Percentiles rank a stretch among this genome's conserved stretches.
Conservation (phyloP, 2,888 invertebrate species). For the Theretra japonica region DNA sequence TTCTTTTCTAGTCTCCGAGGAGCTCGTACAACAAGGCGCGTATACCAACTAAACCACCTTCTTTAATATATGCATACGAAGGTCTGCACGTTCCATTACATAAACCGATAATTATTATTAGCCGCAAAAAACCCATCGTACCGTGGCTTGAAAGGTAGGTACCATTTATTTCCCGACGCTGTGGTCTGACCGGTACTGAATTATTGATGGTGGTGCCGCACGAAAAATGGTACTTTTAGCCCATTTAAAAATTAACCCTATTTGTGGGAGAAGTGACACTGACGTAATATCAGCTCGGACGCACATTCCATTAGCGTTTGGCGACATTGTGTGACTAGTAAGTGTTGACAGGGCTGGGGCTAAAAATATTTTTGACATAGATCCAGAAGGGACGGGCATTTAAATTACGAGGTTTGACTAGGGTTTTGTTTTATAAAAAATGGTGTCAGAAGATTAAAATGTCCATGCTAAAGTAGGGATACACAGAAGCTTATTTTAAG, state of each 20-base stretch:
- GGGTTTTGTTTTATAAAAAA: neutral
- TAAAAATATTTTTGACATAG: conserved; percentile 14
- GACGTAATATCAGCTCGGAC: conserved; percentile 47
- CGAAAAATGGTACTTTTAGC: conserved; percentile 64
- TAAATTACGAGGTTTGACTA: neutral
- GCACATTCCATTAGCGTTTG: conserved; percentile 47
- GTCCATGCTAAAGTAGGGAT: no score
- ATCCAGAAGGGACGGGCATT: neutral
- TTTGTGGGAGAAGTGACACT: conserved; percentile 45
- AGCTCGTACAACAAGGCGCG: no score
- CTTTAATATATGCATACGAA: neutral
- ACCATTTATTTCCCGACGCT: conserved; percentile 35
- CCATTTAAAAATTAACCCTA: conserved; percentile 62
- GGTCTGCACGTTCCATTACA: neutral
- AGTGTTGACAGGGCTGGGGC: conserved; percentile 30
- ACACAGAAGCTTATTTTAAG: no score
- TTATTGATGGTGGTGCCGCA: conserved; percentile 64
- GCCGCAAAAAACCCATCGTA: neutral
- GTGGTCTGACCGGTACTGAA: conserved; percentile 55
- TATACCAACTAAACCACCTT: no score
- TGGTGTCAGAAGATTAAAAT: neutral
- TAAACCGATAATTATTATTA: conserved; percentile 23
- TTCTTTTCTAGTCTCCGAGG: no score
- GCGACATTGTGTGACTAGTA: conserved; percentile 49
- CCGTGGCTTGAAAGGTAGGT: neutral